A percentile compares a stretch with the other conserved stretches of the same genome.
Conservation (phyloP, 2,888 invertebrate genomes). For the Bembecia ichneumoniformis region DNA sequence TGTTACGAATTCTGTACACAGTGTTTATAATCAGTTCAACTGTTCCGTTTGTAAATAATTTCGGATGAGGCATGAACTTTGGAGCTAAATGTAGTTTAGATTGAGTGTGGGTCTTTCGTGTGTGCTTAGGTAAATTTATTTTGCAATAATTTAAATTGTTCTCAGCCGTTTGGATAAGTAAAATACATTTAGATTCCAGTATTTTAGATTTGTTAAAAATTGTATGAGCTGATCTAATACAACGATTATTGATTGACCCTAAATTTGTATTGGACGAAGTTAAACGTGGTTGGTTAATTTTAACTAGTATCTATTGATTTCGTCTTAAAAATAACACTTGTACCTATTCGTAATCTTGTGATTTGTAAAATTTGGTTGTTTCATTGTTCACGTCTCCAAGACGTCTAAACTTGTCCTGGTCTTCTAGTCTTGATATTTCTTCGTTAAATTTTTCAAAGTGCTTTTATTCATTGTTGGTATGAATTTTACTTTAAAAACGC, state of each 20-base stretch:
- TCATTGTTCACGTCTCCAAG: constrained; percentile 9
- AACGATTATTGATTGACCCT: constrained; percentile 36
- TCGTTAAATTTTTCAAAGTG: constrained; percentile 10
- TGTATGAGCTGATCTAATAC: constrained; percentile 55
- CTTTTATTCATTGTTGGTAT: constrained; percentile 16
- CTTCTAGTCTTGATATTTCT: constrained; percentile 8
- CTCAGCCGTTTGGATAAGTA: constrained; percentile 12
- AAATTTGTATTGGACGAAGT: background rate
- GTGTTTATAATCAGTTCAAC: constrained; percentile 15
- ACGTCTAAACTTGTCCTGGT: constrained; percentile 2
- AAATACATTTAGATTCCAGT: background rate
- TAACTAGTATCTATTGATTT: no score
- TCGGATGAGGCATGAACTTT: constrained; percentile 11
- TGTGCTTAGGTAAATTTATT: constrained; percentile 14
- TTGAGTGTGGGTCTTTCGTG: constrained; percentile 4
- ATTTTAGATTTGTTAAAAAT: constrained; percentile 26
- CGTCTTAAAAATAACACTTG: no score
- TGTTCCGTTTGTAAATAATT: constrained; percentile 15
- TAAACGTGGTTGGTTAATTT: no score
- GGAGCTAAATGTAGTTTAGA: constrained; percentile 7
- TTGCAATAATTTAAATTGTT: constrained; percentile 14
- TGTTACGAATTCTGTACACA: constrained; percentile 16
- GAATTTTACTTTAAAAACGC: constrained; percentile 14
- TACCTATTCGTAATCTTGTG: constrained; percentile 22
- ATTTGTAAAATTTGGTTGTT: constrained; percentile 37